Percentiles rank a stretch among this genome's conserved stretches.
phyloP scores from a whole-genome alignment of 2,113 vertebrate species.

The Strix aluco region DNA sequence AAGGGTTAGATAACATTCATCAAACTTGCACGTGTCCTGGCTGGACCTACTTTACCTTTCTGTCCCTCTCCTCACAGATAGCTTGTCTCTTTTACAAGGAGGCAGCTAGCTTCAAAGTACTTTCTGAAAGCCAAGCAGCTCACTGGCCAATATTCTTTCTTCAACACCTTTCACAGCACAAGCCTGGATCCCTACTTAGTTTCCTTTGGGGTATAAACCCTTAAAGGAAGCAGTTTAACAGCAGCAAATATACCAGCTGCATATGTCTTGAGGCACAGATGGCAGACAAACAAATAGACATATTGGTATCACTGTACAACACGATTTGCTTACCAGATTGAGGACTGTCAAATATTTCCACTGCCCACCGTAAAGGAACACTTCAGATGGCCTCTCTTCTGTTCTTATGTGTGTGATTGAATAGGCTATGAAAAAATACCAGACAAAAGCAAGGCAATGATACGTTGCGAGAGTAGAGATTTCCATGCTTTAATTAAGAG shows the following conservation, averaged over 20 bases:
- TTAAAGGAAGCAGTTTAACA: constrained; percentile 41
- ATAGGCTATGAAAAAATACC: constrained; percentile 72
- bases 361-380: constrained; percentile 62
- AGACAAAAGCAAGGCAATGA: constrained; percentile 69
- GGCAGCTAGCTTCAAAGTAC: not conserved
- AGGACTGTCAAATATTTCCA: constrained; percentile 80
- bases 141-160: not conserved
- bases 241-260: constrained; percentile 54
- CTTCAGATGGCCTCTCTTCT: not conserved
- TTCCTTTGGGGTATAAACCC: not conserved
- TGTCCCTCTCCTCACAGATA: not conserved
- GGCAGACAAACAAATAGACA: constrained; percentile 49
- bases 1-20: not conserved
- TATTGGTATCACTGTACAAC: not conserved
- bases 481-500: constrained; percentile 40
- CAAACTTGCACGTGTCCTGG: not conserved
- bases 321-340: constrained; percentile 78
- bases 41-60: not conserved
- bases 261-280: constrained; percentile 18
- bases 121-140: not conserved
- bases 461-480: constrained; percentile 2
- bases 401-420: not conserved
- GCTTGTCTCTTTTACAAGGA: not conserved
- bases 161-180: not conserved
- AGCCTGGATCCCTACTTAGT: not conserved